Conservation (phyloP, 64 coral and sea anemone species). For the Stichodactyla helianthus region DNA sequence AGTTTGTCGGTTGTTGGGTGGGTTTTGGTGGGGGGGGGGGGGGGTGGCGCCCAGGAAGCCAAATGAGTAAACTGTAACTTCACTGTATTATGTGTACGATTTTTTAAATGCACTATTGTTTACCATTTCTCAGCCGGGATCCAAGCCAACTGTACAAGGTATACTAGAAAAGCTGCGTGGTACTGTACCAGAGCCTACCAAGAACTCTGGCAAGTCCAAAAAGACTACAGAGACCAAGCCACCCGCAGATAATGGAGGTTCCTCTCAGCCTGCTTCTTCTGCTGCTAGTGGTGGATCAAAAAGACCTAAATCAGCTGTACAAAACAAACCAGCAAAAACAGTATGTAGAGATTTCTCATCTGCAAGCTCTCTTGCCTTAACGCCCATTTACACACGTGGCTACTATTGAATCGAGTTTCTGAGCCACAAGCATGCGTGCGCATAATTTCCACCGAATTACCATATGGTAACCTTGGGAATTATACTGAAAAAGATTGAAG, state of each 20-base stretch:
- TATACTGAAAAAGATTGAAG: too few species aligned
- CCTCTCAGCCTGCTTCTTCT: background rate
- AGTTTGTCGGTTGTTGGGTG: too few species aligned
- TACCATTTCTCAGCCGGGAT: slow-evolving; percentile 55
- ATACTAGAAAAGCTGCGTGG: slow-evolving; percentile 81
- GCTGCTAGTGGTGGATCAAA: slow-evolving; percentile 27
- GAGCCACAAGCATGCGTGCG: too few species aligned
- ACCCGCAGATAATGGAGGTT: background rate
- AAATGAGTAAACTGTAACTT: too few species aligned
- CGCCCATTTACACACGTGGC: too few species aligned
- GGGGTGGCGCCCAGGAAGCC: too few species aligned
- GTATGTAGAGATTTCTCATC: background rate
- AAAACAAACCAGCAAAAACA: slow-evolving; percentile 13
- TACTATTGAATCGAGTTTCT: too few species aligned
- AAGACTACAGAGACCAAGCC: slow-evolving; percentile 14
- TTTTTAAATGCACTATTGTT: background rate
- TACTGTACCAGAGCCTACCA: slow-evolving; percentile 58
- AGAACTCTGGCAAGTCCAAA: slow-evolving; percentile 23
- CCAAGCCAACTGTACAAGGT: slow-evolving; percentile 56
- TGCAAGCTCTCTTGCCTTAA: too few species aligned
- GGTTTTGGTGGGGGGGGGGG: too few species aligned
- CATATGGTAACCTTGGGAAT: too few species aligned
- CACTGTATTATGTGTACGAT: too few species aligned
- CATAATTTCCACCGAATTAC: too few species aligned
- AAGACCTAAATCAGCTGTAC: slow-evolving; percentile 6